Evolutionary conservation across 2,113 vertebrate species (phyloP).

Genomic region (Peromyscus leucopus): DNA sequence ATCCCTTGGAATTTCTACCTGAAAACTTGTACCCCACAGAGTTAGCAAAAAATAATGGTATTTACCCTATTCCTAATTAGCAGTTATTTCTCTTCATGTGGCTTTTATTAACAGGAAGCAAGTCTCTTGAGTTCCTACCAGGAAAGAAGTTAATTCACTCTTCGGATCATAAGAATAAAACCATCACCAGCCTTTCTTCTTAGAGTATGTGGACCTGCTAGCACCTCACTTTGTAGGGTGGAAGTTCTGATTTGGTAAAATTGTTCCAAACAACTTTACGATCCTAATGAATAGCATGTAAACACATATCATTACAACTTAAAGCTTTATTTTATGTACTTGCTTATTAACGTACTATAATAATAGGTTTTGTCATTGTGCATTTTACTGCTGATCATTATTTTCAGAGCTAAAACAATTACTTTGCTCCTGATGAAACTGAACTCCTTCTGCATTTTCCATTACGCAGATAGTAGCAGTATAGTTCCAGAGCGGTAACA

Average conservation of each 20-base stretch:
- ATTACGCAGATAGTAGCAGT: neutral
- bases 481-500: neutral
- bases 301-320: neutral
- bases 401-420: neutral
- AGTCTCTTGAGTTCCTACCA: neutral
- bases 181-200: neutral
- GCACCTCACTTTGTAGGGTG: neutral
- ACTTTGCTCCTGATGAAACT: neutral
- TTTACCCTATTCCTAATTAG: slow-evolving; percentile 8
- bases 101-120: slow-evolving; percentile 12
- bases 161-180: neutral
- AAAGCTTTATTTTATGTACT: neutral
- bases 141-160: neutral
- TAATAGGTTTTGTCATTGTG: neutral
- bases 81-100: neutral
- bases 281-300: neutral
- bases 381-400: neutral
- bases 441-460: neutral
- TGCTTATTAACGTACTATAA: neutral
- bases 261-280: neutral
- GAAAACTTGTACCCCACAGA: neutral
- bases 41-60: slow-evolving; percentile 3
- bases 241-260: neutral
- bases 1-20: neutral
- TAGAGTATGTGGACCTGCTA: neutral